Conservation (phyloP, 2,113 vertebrate genomes). For the Emydura subglobosa region DNA sequence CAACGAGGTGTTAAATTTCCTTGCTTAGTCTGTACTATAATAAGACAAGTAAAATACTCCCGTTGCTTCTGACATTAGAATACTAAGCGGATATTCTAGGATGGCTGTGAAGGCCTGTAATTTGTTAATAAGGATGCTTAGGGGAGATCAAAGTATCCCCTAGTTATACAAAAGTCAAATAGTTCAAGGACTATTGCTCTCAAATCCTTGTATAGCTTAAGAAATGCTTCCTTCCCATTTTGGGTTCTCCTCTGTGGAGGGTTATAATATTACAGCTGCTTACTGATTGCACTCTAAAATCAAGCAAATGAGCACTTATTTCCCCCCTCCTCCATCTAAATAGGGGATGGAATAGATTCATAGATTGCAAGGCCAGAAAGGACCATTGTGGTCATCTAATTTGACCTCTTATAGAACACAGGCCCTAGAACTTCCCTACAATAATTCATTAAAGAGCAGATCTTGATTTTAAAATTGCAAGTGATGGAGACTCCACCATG, state of each 20-base stretch:
- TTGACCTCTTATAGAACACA: background rate
- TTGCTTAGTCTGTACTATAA: background rate
- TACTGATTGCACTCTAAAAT: background rate
- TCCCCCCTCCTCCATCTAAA: background rate
- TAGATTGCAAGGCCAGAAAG: background rate
- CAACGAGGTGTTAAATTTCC: background rate
- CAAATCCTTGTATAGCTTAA: background rate
- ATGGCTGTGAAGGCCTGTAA: accelerated
- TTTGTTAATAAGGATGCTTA: background rate
- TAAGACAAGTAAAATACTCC: background rate
- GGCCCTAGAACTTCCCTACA: background rate
- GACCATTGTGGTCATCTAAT: background rate
- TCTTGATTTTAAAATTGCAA: background rate
- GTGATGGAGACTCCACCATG: background rate
- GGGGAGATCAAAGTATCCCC: background rate
- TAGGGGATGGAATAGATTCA: background rate
- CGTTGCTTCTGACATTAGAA: background rate
- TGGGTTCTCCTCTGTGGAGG: background rate
- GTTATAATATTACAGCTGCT: background rate
- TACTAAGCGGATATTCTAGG: background rate
- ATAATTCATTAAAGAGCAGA: background rate
- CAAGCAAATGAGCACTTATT: background rate
- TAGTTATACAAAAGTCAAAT: background rate
- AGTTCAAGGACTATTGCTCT: background rate
- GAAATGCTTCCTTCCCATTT: background rate